These are phyloP conservation scores for Hyposoter dolosus DNA, from an alignment of 2,888 invertebrate species.

Conservation along the genomic window DNA sequence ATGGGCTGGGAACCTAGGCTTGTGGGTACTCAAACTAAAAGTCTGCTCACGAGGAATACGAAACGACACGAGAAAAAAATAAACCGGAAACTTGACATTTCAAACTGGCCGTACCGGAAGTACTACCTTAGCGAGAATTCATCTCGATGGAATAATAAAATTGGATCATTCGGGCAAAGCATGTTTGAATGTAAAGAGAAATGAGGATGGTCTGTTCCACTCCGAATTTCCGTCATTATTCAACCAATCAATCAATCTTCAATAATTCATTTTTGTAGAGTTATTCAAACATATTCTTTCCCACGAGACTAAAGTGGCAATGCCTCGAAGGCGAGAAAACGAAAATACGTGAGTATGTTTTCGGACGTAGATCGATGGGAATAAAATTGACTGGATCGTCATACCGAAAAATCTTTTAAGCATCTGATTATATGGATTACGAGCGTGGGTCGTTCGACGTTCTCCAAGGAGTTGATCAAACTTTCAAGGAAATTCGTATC, in stretches of 20 bases:
- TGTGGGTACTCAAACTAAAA: too few species aligned
- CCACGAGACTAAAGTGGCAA: background rate
- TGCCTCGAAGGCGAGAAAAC: background rate
- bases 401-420: background rate
- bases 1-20: too few species aligned
- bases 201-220: background rate
- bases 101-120: too few species aligned
- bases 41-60: too few species aligned
- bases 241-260: slow-evolving; percentile 11
- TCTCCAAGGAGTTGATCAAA: slow-evolving; percentile 46
- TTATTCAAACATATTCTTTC: background rate
- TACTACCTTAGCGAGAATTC: too few species aligned
- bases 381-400: slow-evolving; percentile 8
- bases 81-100: too few species aligned
- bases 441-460: slow-evolving; percentile 12
- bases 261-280: slow-evolving; percentile 4
- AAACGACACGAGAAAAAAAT: too few species aligned
- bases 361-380: slow-evolving; percentile 35
- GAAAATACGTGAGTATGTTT: background rate
- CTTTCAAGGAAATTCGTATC: slow-evolving; percentile 21
- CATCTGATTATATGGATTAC: slow-evolving; percentile 3
- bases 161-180: background rate
- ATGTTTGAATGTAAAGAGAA: background rate
- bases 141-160: background rate
- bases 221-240: background rate